Conservation (phyloP, 2,797 vertebrate genomes). For the Sparus aurata region DNA sequence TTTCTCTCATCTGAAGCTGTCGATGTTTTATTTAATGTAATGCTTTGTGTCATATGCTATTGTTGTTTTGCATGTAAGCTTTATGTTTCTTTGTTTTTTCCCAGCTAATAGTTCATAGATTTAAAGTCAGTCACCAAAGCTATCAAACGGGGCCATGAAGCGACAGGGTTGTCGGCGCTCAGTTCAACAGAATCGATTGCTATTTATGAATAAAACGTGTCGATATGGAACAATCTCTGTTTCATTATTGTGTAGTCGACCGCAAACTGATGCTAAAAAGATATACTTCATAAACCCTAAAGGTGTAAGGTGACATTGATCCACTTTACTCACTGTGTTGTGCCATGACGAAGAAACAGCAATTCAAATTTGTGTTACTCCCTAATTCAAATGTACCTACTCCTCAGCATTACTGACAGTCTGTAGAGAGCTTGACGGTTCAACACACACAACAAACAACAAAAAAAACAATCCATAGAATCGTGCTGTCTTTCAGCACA, state of each 20-base stretch:
- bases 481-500: background rate
- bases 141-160: background rate
- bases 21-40: background rate
- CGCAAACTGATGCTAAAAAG: too few relatives aligned
- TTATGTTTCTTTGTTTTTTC: background rate
- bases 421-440: background rate
- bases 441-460: background rate
- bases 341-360: background rate
- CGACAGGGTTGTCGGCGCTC: too few relatives aligned
- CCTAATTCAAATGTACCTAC: background rate
- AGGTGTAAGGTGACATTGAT: background rate
- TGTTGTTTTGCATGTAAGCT: background rate
- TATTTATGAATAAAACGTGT: too few relatives aligned
- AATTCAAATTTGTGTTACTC: background rate
- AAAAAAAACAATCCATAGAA: background rate
- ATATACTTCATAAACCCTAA: background rate
- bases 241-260: background rate
- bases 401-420: background rate
- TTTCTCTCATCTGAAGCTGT: background rate
- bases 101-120: background rate
- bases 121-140: background rate
- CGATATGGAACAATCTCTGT: background rate
- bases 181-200: background rate
- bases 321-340: background rate
- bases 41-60: background rate